Evolutionary conservation across 2,888 invertebrate genomes (phyloP), one percentile per base, ranked within the genome.

Genomic region (Eupithecia subumbrata): DNA sequence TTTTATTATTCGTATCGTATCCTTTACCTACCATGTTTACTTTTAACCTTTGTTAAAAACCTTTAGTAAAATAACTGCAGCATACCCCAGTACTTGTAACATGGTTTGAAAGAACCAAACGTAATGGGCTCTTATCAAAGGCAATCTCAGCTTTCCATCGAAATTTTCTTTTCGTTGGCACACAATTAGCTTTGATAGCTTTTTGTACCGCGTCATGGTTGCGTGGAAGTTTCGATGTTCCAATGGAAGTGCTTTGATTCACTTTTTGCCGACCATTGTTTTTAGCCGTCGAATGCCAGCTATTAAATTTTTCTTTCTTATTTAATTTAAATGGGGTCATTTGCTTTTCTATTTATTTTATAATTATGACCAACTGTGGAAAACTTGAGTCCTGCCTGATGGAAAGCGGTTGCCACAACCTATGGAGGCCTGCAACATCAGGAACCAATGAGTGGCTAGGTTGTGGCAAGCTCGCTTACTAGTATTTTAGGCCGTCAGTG

Each of bases 101-200:
- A 9, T 75, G 9, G 75, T 77, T 56, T 75, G 69, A 30, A 56
- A 75, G 64, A n/a, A 63, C 56, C 34, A 43, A 72, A 88, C 90
- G 88, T 92, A 92, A 92, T 90, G 88, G 90, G 86, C 86, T 87
- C 90, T 91, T 93, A 92, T 93, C 92, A 86, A 80, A 81, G 84
- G 82, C 85, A 88, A 92, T 92, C 92, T 88, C 84, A 81, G 88
- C 84, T 84, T 90, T 89, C 88, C 85, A 87, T 89, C 88, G 86
- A 90, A 91, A 90, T 90, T 92, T 92, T 91, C 91, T 91, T 92
- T 92, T 91, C 88, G 89, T 90, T 90, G 90, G 90, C 90, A 88
- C 90, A 92, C 92, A 93, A 92, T 93, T 93, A 93, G 90, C 88
- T 90, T 86, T 91, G 91, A 92, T 93, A 91, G 91, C 90, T 92